These are phyloP conservation scores for Tamias sibiricus DNA, from an alignment of 2,113 vertebrate genomes.

Conservation along the genomic window DNA sequence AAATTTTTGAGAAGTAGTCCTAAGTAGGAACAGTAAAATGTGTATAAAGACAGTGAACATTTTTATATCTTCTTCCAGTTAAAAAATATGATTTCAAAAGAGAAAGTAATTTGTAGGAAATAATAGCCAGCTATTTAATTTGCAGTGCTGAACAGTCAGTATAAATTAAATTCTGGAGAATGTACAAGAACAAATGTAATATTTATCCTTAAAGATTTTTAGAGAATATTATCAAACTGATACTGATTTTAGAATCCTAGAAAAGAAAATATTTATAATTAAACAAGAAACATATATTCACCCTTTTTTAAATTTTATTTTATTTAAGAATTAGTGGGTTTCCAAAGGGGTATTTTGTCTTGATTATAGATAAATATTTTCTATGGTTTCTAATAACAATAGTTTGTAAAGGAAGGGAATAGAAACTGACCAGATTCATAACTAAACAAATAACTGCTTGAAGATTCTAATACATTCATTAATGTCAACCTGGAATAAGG, in stretches of 20 bases:
- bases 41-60: not conserved
- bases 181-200: not conserved
- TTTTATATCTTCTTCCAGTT: not conserved
- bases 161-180: conserved; percentile 1
- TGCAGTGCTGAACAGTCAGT: not conserved
- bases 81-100: conserved; percentile 18
- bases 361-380: not conserved
- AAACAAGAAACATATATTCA: not conserved
- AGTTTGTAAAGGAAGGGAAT: not conserved
- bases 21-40: not conserved
- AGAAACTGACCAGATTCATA: not conserved
- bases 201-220: not conserved
- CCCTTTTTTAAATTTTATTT: not conserved
- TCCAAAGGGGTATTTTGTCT: not conserved
- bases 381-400: not conserved
- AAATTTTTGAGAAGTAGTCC: not conserved
- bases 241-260: not conserved
- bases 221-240: not conserved
- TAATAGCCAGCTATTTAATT: not conserved
- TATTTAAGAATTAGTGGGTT: not conserved
- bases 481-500: not conserved
- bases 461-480: not conserved
- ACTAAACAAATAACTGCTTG: not conserved
- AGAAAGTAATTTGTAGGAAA: not conserved
- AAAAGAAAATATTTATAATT: not conserved